phyloP scores from a whole-genome alignment of 2,797 vertebrate species.

The Falco cherrug region DNA sequence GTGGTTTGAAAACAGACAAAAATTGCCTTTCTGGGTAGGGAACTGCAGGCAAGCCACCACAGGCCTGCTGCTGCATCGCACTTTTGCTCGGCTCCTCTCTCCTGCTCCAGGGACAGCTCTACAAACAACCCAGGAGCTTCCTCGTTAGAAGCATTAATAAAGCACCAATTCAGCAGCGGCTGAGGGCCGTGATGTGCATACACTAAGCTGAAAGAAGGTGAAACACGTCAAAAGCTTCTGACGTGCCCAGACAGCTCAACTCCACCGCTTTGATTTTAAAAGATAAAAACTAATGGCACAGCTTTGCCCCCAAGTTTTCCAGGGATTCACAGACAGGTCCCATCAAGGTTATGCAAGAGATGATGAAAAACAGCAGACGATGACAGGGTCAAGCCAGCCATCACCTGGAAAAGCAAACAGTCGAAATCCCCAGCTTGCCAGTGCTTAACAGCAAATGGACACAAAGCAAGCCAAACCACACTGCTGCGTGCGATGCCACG shows the following conservation, averaged over 20 bases:
- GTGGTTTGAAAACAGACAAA: neutral
- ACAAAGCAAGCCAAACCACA: neutral
- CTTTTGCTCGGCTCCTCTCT: neutral
- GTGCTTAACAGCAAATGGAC: neutral
- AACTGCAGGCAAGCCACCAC: neutral
- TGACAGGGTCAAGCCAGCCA: neutral
- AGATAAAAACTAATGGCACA: neutral
- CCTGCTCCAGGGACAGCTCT: neutral
- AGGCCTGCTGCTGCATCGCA: neutral
- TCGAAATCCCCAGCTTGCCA: neutral
- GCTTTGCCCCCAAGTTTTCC: neutral
- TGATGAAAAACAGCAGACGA: neutral
- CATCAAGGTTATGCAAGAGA: neutral
- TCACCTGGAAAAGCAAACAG: neutral
- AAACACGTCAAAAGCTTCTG: neutral
- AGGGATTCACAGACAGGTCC: neutral
- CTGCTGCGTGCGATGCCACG: rapidly evolving
- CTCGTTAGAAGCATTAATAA: neutral
- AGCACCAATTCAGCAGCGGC: neutral
- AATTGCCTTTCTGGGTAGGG: neutral
- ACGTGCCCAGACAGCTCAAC: neutral
- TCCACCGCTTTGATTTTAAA: rapidly evolving
- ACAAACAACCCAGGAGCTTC: neutral
- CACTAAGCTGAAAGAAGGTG: neutral
- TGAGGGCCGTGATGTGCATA: rapidly evolving